phyloP scores from a whole-genome alignment of 2,113 vertebrate genomes.

The Sphyrna mokarran region DNA sequence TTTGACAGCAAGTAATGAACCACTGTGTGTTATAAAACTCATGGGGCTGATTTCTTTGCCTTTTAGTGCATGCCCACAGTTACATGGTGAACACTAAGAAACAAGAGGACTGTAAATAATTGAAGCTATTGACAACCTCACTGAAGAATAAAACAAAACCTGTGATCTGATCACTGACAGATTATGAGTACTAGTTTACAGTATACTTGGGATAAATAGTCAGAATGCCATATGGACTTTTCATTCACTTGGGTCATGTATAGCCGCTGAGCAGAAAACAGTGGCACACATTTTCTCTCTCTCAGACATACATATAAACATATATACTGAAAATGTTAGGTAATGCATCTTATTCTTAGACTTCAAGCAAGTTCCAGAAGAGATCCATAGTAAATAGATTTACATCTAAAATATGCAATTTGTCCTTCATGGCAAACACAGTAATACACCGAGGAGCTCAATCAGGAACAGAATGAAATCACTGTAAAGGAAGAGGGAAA shows the following conservation, averaged over 20 bases:
- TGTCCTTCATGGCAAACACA: neutral
- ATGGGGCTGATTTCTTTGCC: neutral
- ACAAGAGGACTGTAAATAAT: neutral
- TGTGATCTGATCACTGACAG: neutral
- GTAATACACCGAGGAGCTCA: neutral
- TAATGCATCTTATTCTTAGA: neutral
- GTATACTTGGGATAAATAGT: neutral
- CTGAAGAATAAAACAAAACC: neutral
- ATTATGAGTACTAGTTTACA: slow-evolving; percentile 8
- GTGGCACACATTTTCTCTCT: neutral
- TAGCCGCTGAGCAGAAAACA: too few relatives aligned
- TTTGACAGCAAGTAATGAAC: neutral
- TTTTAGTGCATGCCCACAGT: neutral
- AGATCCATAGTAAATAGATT: neutral
- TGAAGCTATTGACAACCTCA: neutral
- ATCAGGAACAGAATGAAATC: neutral
- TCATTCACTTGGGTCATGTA: neutral
- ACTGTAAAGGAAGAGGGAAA: neutral
- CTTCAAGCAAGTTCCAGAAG: neutral
- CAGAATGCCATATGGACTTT: neutral
- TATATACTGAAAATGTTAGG: neutral
- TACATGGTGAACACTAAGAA: neutral
- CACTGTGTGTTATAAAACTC: neutral
- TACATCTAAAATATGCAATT: neutral
- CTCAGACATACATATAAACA: neutral